Percentiles rank a stretch among this genome's conserved stretches.
Conservation (phyloP, 2,888 invertebrate genomes). For the Cephus spinipes region DNA sequence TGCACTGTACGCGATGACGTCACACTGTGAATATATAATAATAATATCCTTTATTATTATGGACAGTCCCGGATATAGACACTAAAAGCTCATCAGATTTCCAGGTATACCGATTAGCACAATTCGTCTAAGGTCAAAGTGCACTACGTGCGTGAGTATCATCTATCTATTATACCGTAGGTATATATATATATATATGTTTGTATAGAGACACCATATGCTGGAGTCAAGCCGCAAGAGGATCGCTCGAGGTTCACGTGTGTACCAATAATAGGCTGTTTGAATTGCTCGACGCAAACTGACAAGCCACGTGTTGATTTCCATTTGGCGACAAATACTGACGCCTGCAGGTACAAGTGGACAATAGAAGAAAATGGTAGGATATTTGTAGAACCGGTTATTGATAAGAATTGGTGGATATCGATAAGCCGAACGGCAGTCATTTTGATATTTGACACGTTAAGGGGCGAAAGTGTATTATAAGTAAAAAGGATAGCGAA, state of each 20-base stretch:
- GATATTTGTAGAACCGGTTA: neutral
- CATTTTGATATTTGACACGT: neutral
- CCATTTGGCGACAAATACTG: neutral
- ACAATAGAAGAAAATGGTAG: neutral
- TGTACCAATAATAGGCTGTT: neutral
- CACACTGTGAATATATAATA: neutral
- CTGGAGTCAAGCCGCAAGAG: neutral
- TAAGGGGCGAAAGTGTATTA: neutral
- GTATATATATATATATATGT: neutral
- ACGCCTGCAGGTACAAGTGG: neutral
- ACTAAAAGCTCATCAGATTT: neutral
- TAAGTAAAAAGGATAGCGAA: neutral
- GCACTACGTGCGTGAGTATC: neutral
- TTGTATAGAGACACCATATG: neutral
- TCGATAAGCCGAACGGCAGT: neutral
- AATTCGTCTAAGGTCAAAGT: neutral
- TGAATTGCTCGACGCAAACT: neutral
- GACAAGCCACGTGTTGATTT: conserved; percentile 8
- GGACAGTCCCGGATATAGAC: neutral
- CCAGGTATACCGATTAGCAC: neutral
- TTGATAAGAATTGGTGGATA: neutral
- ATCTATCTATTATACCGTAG: neutral
- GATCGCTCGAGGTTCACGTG: conserved; percentile 2
- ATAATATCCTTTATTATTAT: neutral
- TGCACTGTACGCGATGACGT: neutral